A percentile compares a stretch with the other conserved stretches of the same genome.
Conservation (phyloP, 1,140 invertebrate genomes). For the Lucilia cuprina region DNA sequence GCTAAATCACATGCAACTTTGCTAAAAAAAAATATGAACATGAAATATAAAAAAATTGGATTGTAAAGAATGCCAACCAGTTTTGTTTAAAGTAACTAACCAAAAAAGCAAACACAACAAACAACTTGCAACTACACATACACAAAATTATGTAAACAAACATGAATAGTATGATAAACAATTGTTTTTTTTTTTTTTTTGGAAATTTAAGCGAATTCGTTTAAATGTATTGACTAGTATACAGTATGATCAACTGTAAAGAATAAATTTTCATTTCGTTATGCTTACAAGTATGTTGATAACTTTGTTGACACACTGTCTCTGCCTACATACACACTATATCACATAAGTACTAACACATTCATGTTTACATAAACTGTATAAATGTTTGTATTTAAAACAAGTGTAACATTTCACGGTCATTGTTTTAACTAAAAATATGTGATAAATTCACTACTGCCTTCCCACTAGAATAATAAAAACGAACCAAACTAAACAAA, state of each 20-base stretch:
- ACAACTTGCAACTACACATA: background rate
- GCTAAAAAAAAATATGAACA: background rate
- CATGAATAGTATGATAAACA: background rate
- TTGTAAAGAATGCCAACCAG: background rate
- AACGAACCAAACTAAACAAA: background rate
- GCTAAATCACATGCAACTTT: too few species aligned
- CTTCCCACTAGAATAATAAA: background rate
- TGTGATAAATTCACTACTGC: background rate
- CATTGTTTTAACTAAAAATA: background rate
- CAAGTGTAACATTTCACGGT: conserved; percentile 6
- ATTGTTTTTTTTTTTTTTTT: background rate
- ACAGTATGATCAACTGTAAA: too few species aligned
- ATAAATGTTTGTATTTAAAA: background rate
- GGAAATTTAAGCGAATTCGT: too few species aligned
- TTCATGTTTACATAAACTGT: background rate
- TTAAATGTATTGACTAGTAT: too few species aligned
- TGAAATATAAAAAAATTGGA: background rate
- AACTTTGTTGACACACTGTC: too few species aligned
- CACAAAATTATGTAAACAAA: background rate
- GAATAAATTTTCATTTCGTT: too few species aligned
- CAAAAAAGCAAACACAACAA: background rate
- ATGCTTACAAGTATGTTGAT: too few species aligned
- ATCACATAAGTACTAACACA: background rate
- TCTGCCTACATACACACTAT: too few species aligned
- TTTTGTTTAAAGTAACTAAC: background rate